Conservation (phyloP, 1,140 invertebrate genomes). For the Dendroctonus valens region DNA sequence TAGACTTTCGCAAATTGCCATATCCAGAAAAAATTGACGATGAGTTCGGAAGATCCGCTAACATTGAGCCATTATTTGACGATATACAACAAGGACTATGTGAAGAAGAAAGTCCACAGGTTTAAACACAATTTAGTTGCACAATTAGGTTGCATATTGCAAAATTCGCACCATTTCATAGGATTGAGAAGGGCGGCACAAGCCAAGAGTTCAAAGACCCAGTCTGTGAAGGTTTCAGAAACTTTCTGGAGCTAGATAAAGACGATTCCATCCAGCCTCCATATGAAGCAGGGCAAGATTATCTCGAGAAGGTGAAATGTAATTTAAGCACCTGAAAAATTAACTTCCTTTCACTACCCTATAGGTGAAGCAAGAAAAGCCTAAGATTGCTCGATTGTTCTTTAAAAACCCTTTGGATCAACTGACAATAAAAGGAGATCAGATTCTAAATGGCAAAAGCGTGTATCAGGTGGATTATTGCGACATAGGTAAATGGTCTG, state of each 20-base stretch:
- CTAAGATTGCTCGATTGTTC: slow-evolving; percentile 28
- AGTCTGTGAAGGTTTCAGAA: slow-evolving; percentile 34
- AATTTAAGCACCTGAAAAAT: neutral
- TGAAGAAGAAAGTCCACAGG: slow-evolving; percentile 20
- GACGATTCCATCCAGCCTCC: slow-evolving; percentile 7
- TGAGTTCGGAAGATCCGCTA: slow-evolving; percentile 17
- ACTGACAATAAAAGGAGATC: slow-evolving; percentile 25
- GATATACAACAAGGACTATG: slow-evolving; percentile 33
- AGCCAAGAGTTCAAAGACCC: slow-evolving; percentile 39
- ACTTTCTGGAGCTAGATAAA: slow-evolving; percentile 29
- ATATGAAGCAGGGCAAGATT: slow-evolving; percentile 25
- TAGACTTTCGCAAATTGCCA: neutral
- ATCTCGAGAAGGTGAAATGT: slow-evolving; percentile 26
- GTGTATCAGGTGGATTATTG: slow-evolving; percentile 41
- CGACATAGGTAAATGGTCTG: slow-evolving; percentile 28
- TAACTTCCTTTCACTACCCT: neutral
- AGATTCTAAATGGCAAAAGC: slow-evolving; percentile 34
- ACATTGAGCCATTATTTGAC: slow-evolving; percentile 29
- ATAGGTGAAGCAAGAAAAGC: slow-evolving; percentile 32
- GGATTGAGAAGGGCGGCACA: neutral
- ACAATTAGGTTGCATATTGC: neutral
- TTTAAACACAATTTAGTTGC: neutral
- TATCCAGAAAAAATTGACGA: slow-evolving; percentile 16
- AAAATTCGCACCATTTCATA: slow-evolving; percentile 10
- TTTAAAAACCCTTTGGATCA: slow-evolving; percentile 31